phyloP scores from a whole-genome alignment of 2,888 invertebrate genomes.

The Andrena minutula region DNA sequence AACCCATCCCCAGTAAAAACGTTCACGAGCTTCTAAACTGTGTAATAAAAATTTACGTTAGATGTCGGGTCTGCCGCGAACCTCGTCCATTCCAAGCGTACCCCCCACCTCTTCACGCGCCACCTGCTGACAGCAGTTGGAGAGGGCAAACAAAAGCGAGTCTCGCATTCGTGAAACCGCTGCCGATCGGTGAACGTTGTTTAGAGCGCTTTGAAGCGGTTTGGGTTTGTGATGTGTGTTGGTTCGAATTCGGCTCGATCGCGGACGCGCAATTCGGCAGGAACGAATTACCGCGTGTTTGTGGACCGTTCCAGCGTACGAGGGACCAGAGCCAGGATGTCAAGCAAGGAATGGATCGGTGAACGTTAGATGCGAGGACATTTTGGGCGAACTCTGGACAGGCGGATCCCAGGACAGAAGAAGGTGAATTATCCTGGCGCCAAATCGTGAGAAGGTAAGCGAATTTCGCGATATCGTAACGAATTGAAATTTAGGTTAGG shows the following conservation, averaged over 20 bases:
- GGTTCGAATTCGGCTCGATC: constrained; percentile 35
- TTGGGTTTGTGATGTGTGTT: constrained; percentile 56
- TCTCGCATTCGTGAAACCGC: constrained; percentile 46
- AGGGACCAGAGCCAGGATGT: constrained; percentile 24
- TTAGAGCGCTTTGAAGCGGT: constrained; percentile 27
- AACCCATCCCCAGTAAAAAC: no score
- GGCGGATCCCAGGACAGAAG: constrained; percentile 7
- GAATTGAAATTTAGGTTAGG: constrained; percentile 44
- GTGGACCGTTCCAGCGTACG: constrained; percentile 1
- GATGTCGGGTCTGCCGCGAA: no score
- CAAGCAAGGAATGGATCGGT: constrained; percentile 47
- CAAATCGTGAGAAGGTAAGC: constrained; percentile 39
- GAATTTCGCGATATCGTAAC: constrained; percentile 4
- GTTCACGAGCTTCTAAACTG: no score
- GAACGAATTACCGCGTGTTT: constrained; percentile 51
- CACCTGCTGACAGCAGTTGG: constrained; percentile 51
- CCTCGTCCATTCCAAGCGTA: no score
- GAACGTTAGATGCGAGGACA: constrained; percentile 53
- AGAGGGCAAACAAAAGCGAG: constrained; percentile 67
- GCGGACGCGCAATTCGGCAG: constrained; percentile 50
- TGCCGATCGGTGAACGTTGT: constrained; percentile 47
- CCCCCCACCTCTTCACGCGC: constrained; percentile 30
- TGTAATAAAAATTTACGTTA: no score
- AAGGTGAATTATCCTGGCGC: constrained; percentile 46
- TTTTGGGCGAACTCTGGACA: constrained; percentile 38